Percentiles rank a stretch among this genome's conserved stretches.
Conservation (phyloP, 64 coral and sea anemone species). For the Cladopsammia gracilis region DNA sequence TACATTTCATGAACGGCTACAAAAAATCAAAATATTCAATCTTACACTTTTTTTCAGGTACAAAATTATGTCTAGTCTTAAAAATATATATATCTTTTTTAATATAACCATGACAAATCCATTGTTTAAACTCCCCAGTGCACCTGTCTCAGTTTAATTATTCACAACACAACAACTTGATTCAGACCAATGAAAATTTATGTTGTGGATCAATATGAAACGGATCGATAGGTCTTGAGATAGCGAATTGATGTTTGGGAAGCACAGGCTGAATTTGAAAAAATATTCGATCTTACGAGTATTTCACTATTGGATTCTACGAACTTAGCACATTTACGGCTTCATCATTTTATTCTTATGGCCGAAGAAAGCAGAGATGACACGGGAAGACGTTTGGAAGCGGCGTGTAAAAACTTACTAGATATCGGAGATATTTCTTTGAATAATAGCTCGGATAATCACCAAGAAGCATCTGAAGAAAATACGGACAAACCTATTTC, state of each 20-base stretch:
- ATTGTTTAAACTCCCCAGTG: not conserved
- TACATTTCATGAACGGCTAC: not conserved
- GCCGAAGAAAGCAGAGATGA: not conserved
- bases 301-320: not conserved
- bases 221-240: not conserved
- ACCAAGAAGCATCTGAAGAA: not conserved
- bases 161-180: conserved; percentile 3
- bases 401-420: not conserved
- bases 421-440: not conserved
- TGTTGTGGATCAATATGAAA: not conserved
- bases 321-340: too few species aligned
- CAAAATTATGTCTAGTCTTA: not conserved
- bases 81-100: not conserved
- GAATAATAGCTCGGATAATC: not conserved
- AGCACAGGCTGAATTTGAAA: not conserved
- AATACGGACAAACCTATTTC: not conserved
- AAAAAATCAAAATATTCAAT: too few species aligned
- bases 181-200: conserved; percentile 8
- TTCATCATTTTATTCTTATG: not conserved
- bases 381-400: not conserved
- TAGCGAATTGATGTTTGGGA: not conserved
- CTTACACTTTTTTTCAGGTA: too few species aligned
- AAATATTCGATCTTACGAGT: not conserved
- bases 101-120: not conserved
- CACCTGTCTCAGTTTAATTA: conserved; percentile 48